These are phyloP conservation scores for Ecliptopera silaceata DNA, from an alignment of 2,888 invertebrate genomes.

Conservation along the genomic window DNA sequence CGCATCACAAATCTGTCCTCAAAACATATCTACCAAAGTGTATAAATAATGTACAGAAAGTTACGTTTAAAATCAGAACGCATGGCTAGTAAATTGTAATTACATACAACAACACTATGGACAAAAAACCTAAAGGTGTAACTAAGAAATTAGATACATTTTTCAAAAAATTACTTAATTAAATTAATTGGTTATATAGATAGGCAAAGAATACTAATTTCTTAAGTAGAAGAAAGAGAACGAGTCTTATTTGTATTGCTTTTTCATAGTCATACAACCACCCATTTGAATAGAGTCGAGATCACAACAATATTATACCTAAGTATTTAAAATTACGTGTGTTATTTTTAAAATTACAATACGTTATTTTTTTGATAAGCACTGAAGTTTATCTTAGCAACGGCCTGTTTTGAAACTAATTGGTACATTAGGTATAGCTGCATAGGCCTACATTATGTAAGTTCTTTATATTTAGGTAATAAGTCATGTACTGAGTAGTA, in stretches of 20 bases:
- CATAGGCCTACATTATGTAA: neutral
- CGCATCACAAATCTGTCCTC: neutral
- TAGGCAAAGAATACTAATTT: neutral
- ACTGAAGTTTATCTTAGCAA: no score
- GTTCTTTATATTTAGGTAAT: neutral
- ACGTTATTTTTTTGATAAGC: neutral
- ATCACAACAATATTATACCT: constrained; percentile 53
- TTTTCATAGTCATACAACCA: constrained; percentile 66
- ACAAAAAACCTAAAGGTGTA: no score
- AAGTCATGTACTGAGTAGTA: neutral
- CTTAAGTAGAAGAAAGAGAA: constrained; percentile 28
- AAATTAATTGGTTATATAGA: no score
- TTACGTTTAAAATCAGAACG: no score
- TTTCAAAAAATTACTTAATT: no score
- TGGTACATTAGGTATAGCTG: neutral
- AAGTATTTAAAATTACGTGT: neutral
- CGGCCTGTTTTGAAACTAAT: neutral
- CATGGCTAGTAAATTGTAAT: no score
- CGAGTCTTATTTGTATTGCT: constrained; percentile 59
- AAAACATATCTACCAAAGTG: no score
- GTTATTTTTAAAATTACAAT: constrained; percentile 3
- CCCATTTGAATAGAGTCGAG: constrained; percentile 47
- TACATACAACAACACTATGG: no score
- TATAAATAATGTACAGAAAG: no score
- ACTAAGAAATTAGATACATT: no score